Base-by-base conservation (phyloP, 2,888 invertebrate genomes). In the Arge pagana region DNA sequence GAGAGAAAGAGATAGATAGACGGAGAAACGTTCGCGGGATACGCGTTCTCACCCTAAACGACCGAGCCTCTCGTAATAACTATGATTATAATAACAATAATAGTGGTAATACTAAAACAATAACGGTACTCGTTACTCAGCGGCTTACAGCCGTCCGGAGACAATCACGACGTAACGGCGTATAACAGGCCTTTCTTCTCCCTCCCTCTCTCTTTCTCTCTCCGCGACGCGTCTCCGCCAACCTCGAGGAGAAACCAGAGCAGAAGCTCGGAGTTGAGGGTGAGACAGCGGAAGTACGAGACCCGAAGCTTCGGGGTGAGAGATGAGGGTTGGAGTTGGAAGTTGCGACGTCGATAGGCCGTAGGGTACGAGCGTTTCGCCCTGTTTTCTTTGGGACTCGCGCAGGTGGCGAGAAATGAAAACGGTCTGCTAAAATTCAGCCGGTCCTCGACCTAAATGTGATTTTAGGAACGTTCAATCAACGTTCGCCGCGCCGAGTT, bases 91-190 rank as follows among this genome's bases (percentile, higher is more conserved):
- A 50, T 43, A 50, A 24, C 35, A 50, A 50, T 18, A 50, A 43
- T 50, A 28, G 41, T 50, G 42, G 42, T 50, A 50, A 50, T 50
- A 50, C 50, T 50, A 50, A 42, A 50, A 50, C 50, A 50, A 50
- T 50, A 50, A 50, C 50, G 42, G 36, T 50, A 41, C 50, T 41
- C 50, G 50, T 50, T 50, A 50, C 35, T 50, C 50, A 50, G 18
- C 11, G 16, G 50, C 50, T 50, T 50, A 50, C 50, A 43, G 36
- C 50, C 42, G 50, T 41, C 26, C 42, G 42, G 42, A 50, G 41
- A 50, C 42, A 50, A 50, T 50, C 42, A 50, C 50, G 23, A 35
- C 50, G 26, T 8, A 41, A 16, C 50, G 36, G 23, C 36, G 19
- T 11, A 15, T n/a, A n/a, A n/a, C n/a, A n/a, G n/a, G n/a, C n/a